phyloP scores from a whole-genome alignment of 2,797 vertebrate genomes.

The Odontamblyopus rebecca region DNA sequence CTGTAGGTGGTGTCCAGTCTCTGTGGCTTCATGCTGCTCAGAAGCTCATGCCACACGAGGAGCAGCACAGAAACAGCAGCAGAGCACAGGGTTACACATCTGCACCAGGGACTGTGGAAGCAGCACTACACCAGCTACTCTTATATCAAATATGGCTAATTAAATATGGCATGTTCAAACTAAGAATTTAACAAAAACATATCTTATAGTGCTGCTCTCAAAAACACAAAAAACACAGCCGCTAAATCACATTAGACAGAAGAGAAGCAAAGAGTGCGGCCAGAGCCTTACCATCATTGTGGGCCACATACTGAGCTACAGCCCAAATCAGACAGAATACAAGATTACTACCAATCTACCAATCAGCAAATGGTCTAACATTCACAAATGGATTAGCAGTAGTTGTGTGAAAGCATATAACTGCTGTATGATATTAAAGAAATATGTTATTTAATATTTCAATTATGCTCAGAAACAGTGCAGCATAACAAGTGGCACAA shows the following conservation, averaged over 20 bases:
- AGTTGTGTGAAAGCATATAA: background rate
- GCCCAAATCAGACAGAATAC: slow-evolving; percentile 64
- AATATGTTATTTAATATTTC: background rate
- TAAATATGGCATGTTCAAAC: background rate
- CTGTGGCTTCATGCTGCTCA: slow-evolving; percentile 26
- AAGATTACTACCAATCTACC: slow-evolving; percentile 45
- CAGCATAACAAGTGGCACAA: background rate
- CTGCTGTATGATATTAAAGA: slow-evolving; percentile 3
- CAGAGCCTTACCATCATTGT: slow-evolving; percentile 82
- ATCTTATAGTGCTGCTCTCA: slow-evolving; percentile 8
- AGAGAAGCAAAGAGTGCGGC: slow-evolving; percentile 54
- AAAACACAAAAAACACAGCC: slow-evolving; percentile 27
- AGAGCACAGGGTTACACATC: slow-evolving; percentile 47
- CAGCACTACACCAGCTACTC: slow-evolving; percentile 11
- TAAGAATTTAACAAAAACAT: background rate
- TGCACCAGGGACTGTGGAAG: slow-evolving; percentile 21
- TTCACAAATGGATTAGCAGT: slow-evolving; percentile 2
- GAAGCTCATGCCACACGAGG: slow-evolving; percentile 68
- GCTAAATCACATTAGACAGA: slow-evolving; percentile 57
- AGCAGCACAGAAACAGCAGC: slow-evolving; percentile 55
- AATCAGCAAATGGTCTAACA: slow-evolving; percentile 16
- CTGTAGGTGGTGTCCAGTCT: background rate
- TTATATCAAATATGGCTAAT: background rate
- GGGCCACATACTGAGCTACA: slow-evolving; percentile 84
- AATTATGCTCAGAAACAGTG: background rate